Percentiles rank a stretch among this genome's conserved stretches.
Conservation (phyloP, 2,888 invertebrate species). For the Leucania comma region DNA sequence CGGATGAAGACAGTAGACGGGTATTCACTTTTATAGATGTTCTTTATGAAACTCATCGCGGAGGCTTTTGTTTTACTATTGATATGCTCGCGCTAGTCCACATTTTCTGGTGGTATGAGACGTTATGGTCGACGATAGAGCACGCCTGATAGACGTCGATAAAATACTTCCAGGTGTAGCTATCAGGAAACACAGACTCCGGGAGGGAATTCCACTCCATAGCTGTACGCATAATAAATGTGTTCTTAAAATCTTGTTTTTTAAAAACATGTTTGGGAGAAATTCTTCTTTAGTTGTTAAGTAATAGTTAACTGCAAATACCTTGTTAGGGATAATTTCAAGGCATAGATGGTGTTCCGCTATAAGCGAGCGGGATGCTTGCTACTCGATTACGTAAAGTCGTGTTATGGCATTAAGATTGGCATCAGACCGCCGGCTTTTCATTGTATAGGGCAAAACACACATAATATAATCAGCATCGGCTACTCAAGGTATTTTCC, state of each 20-base stretch:
- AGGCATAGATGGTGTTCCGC: conserved; percentile 68
- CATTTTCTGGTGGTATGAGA: too few species aligned
- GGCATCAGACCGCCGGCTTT: conserved; percentile 74
- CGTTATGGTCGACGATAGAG: too few species aligned
- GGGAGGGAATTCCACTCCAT: too few species aligned
- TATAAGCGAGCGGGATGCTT: conserved; percentile 69
- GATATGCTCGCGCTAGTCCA: too few species aligned
- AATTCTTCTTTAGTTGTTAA: conserved; percentile 38
- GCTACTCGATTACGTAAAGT: conserved; percentile 82
- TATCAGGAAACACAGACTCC: too few species aligned
- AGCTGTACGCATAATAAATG: too few species aligned
- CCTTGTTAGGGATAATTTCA: conserved; percentile 65
- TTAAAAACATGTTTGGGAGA: conserved; percentile 32
- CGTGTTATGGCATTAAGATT: conserved; percentile 81
- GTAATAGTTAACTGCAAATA: conserved; percentile 60
- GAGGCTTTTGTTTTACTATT: conserved; percentile 7
- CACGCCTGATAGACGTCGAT: too few species aligned
- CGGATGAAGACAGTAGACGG: conserved; percentile 52
- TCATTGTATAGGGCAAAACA: conserved; percentile 72
- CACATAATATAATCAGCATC: conserved; percentile 76
- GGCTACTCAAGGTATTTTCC: conserved; percentile 74
- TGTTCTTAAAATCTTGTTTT: too few species aligned
- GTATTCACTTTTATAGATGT: conserved; percentile 51
- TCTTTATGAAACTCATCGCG: conserved; percentile 21
- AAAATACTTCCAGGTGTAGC: too few species aligned